Evolutionary conservation across 2,888 invertebrate species (phyloP), one percentile per base, ranked within the genome.

Genomic region (Noctua fimbriata): DNA sequence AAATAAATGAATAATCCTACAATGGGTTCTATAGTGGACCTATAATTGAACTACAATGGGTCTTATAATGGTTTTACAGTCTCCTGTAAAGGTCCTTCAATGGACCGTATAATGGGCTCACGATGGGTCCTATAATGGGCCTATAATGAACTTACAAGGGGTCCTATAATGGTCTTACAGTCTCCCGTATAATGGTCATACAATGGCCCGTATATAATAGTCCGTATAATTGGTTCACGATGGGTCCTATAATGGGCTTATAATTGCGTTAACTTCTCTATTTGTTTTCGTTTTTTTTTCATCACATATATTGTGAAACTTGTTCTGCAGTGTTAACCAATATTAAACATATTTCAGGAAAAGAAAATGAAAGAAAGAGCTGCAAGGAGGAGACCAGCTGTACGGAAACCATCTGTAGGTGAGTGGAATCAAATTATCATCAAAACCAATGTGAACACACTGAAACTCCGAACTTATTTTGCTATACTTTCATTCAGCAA

Each of bases 301-400:
- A 12, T 14, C 9, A n/a, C 9, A 14, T 24, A 18, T 32, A 63
- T 32, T 63, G 21, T 65, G 36, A 65, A 36, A 65, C 65, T 36
- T 32, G 65, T 67, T 16, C n/a, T 47, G 24, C 14, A 4, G 7
- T 69, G 10, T 44, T 12, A 44, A 41, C 21, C 16, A 47, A 21
- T 58, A 21, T 58, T 66, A 36, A 36, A 49, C 2, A 10, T 21
- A 44, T 87, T 85, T 65, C 77, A 88, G 87, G 87, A 81, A 71
- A 32, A 10, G 14, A 67, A 69, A 67, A 85, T 87, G 79, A 67
- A 76, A 36, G 65, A 76, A n/a, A 76, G 21, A 21, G 58, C 41
- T 16, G 49, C n/a, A 36, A 3, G 7, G 1, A 36, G 2, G 2
- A 55, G 0, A 72, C 49, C 44, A 28, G 32, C 18, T 28, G 1